Evolutionary conservation across 2,797 vertebrate species (phyloP).

Genomic region (Sciurus carolinensis): DNA sequence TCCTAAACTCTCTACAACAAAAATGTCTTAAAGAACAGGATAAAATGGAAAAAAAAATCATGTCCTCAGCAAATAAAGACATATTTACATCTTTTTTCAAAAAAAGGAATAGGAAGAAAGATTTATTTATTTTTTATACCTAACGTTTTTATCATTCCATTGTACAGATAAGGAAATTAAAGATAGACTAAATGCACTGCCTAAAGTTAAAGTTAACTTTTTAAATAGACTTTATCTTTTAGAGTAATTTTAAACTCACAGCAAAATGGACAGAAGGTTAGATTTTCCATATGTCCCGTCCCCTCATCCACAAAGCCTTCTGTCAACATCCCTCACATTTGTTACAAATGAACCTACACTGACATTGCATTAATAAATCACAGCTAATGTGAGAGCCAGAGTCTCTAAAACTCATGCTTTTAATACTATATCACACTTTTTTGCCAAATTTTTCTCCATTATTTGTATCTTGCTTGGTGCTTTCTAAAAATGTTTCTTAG

Average conservation of each 20-base stretch:
- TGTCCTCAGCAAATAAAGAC: too few relatives aligned
- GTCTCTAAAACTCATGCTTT: slow-evolving; percentile 61
- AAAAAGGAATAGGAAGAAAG: neutral
- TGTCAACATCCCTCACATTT: neutral
- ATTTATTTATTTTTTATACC: slow-evolving; percentile 27
- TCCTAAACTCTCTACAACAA: slow-evolving; percentile 45
- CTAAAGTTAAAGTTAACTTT: neutral
- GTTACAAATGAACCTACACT: neutral
- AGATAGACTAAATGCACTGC: neutral
- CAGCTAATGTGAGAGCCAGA: slow-evolving; percentile 29
- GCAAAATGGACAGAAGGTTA: slow-evolving; percentile 41
- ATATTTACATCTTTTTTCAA: too few relatives aligned
- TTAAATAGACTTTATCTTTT: slow-evolving; percentile 12
- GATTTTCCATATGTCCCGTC: neutral
- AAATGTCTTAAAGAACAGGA: neutral
- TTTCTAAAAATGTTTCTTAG: neutral
- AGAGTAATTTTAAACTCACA: slow-evolving; percentile 1
- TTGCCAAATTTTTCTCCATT: neutral
- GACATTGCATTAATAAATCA: slow-evolving; percentile 31
- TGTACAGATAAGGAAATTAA: slow-evolving; percentile 44
- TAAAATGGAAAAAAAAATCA: too few relatives aligned
- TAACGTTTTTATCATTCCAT: slow-evolving; percentile 34
- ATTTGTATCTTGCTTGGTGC: slow-evolving; percentile 41
- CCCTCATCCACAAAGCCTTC: neutral
- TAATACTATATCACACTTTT: neutral